Evolutionary conservation across 2,888 invertebrate species (phyloP), one percentile per base, ranked within the genome.

Genomic region (Lithophane socia): DNA sequence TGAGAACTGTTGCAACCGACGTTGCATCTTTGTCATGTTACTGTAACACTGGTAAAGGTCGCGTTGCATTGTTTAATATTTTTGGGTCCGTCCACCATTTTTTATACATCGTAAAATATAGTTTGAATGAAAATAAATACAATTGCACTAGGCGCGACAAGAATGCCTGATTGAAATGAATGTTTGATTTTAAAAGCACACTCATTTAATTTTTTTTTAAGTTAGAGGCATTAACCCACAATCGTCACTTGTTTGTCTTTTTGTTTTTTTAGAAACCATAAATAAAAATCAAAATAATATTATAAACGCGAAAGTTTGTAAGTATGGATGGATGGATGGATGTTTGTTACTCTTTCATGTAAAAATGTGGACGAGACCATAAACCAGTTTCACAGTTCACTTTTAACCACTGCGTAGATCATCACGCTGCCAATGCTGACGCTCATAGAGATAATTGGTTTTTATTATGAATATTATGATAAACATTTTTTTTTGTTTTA

Each of bases 341-440:
- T n/a, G n/a, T n/a, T n/a, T n/a, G n/a, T n/a, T n/a, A n/a, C n/a
- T n/a, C n/a, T n/a, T n/a, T n/a, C n/a, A n/a, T n/a, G n/a, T n/a
- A n/a, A n/a, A n/a, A n/a, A n/a, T 58, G 29, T 73, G 73, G 76
- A 69, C 42, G 47, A 47, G 64, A 68, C 52, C 47, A 5, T 72
- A n/a, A 68, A 63, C 16, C 54, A 82, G 37, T 61, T 65, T 71
- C 64, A 58, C 84, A 82, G 29, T 60, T n/a, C n/a, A n/a, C n/a
- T n/a, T n/a, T n/a, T 75, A 86, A 88, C 61, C 42, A 63, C 42
- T 42, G 82, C 79, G 69, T 61, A 37, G 75, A 73, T 79, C 81
- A 83, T 80, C 68, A 49, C 44, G 77, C 76, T 90, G 92, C 92
- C 93, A 92, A 91, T 86, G 93, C 93, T 92, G 91, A 90, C 91